Evolutionary conservation across 2,888 invertebrate species (phyloP).

Genomic region (Synanthedon vespiformis): DNA sequence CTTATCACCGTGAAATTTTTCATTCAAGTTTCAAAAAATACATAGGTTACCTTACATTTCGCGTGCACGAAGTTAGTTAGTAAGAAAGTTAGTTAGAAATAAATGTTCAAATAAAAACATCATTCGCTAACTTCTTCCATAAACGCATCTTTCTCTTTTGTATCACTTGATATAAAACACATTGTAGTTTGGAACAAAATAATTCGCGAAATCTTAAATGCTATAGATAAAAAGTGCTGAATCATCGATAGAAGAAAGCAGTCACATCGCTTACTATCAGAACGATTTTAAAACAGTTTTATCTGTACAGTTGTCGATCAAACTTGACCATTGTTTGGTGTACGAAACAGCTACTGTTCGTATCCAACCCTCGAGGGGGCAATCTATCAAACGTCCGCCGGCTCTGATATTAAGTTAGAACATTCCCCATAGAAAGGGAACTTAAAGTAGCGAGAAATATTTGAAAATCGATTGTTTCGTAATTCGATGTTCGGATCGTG

Average conservation of each 20-base stretch:
- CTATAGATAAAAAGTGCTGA: no score
- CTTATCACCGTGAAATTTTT: no score
- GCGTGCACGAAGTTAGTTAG: no score
- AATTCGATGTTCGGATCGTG: conserved; percentile 53
- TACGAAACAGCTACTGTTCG: conserved; percentile 38
- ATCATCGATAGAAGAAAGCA: no score
- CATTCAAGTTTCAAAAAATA: no score
- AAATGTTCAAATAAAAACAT: not conserved
- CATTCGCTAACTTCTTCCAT: not conserved
- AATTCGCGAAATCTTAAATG: no score
- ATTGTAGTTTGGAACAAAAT: no score
- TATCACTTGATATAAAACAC: no score
- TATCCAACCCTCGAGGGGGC: conserved; percentile 42
- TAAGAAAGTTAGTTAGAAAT: not conserved
- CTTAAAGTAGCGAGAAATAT: conserved; percentile 18
- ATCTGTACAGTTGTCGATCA: conserved; percentile 20
- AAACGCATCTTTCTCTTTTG: no score
- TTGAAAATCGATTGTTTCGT: conserved; percentile 59
- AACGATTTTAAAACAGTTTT: conserved; percentile 8
- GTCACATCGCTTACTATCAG: no score
- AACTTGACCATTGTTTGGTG: conserved; percentile 24
- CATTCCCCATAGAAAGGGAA: conserved; percentile 31
- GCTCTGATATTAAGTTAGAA: conserved; percentile 43
- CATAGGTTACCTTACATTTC: no score
- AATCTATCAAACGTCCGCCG: conserved; percentile 55